Percentiles rank a stretch among this genome's conserved stretches.
phyloP scores from a whole-genome alignment of 1,140 invertebrate genomes.

The Musca vetustissima region DNA sequence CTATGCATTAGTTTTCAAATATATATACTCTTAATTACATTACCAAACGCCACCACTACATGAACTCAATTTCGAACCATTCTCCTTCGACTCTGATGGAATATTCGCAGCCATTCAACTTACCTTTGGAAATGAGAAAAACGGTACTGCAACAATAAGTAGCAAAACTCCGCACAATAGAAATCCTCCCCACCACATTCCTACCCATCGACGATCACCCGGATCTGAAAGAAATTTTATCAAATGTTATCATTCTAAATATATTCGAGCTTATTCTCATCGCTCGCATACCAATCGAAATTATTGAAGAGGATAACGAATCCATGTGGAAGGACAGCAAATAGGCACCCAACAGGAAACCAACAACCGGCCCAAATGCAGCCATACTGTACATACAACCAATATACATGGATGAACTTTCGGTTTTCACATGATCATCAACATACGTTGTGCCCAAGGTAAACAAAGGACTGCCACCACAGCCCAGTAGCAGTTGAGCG shows the following conservation, averaged over 20 bases:
- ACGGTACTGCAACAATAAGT: slow-evolving; percentile 80
- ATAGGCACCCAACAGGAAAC: slow-evolving; percentile 88
- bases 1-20: no score
- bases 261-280: background rate
- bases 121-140: slow-evolving; percentile 88
- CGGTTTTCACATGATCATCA: slow-evolving; percentile 83
- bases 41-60: no score
- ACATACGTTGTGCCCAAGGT: slow-evolving; percentile 87
- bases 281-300: slow-evolving; percentile 69
- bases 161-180: slow-evolving; percentile 78
- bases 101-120: background rate
- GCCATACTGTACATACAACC: slow-evolving; percentile 93
- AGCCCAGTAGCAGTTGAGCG: slow-evolving; percentile 85
- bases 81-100: no score
- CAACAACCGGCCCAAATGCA: slow-evolving; percentile 88
- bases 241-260: background rate
- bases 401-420: slow-evolving; percentile 82
- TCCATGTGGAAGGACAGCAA: slow-evolving; percentile 89
- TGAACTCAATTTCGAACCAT: no score
- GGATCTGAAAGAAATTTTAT: slow-evolving; percentile 63
- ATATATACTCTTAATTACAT: no score
- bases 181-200: slow-evolving; percentile 96
- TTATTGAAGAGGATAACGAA: slow-evolving; percentile 69
- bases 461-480: slow-evolving; percentile 81
- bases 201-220: slow-evolving; percentile 84